Conservation (phyloP, 2,113 vertebrate genomes). For the Ibidorhyncha struthersii region DNA sequence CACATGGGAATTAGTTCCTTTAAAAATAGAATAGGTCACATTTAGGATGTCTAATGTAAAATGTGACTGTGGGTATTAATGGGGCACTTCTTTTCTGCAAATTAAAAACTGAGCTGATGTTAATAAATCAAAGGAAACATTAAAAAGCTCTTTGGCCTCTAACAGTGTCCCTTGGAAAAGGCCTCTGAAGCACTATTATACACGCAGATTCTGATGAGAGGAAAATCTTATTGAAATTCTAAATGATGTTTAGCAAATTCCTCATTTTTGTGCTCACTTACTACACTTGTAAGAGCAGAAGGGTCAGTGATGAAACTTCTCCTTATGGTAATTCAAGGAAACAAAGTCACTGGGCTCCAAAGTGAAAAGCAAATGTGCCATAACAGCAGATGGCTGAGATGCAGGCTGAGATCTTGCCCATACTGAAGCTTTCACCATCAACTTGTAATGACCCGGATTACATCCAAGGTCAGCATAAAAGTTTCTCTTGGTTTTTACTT, state of each 20-base stretch:
- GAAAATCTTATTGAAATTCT: neutral
- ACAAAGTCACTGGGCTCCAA: neutral
- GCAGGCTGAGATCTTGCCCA: neutral
- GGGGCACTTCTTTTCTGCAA: neutral
- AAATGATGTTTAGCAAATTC: neutral
- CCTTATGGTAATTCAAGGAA: neutral
- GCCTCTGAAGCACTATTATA: neutral
- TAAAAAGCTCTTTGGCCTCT: neutral
- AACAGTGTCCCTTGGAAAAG: neutral
- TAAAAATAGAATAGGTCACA: neutral
- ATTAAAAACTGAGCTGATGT: neutral
- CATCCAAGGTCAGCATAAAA: neutral
- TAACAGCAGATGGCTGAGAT: neutral
- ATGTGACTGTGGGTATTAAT: neutral
- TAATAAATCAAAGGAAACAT: slow-evolving; percentile 33
- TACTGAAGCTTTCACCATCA: neutral
- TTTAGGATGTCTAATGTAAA: neutral
- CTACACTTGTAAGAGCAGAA: neutral
- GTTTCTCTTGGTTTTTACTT: neutral
- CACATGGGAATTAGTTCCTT: neutral
- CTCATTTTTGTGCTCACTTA: neutral
- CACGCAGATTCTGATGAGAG: neutral
- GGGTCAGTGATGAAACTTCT: neutral
- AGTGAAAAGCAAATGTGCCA: neutral
- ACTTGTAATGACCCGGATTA: neutral